Base-by-base conservation (phyloP, 2,888 invertebrate genomes). In the Drosophila melanosoma region DNA sequence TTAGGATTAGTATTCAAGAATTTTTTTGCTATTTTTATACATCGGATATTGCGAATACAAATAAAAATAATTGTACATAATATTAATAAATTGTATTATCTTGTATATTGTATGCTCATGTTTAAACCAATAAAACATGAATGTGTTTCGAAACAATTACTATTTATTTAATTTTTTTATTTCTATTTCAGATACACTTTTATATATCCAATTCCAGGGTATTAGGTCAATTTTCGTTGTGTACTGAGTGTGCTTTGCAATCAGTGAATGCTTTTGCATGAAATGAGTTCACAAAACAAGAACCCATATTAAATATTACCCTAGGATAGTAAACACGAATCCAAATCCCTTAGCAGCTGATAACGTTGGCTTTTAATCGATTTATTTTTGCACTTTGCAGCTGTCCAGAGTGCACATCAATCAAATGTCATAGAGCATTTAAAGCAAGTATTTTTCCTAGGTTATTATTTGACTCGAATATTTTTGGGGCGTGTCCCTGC, bases 351-450 rank as follows among this genome's bases (percentile, higher is more conserved):
- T 35, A 59, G 29, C 76, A 85, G 71, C 88, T 90, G 90, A 90
- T 90, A 89, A 38, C 69, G 60, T 32, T 33, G 6, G 32, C 20
- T 8, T 60, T 26, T 38, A 33, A 8, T 15, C 15, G n/a, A 29
- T 51, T 33, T 60, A 60, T 65, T 70, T 83, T 71, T 82, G 71
- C 79, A 78, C 69, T 82, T 83, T 78, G 63, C 79, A 82, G 90
- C 90, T 85, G 88, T 82, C 85, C 79, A 57, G 61, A 60, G 68
- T 29, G 52, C 65, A 84, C 88, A 87, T 87, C 90, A 87, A 90
- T 90, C 87, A 87, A 90, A 89, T 76, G 87, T 82, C 90, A 85
- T 66, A 81, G 69, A 72, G 69, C 74, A 80, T 76, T 86, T 87
- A 76, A 87, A 84, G 89, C 87, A 81, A 75, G 72, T 68, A 67